phyloP scores from a whole-genome alignment of 2,797 vertebrate genomes.

The Austrolebias charrua region DNA sequence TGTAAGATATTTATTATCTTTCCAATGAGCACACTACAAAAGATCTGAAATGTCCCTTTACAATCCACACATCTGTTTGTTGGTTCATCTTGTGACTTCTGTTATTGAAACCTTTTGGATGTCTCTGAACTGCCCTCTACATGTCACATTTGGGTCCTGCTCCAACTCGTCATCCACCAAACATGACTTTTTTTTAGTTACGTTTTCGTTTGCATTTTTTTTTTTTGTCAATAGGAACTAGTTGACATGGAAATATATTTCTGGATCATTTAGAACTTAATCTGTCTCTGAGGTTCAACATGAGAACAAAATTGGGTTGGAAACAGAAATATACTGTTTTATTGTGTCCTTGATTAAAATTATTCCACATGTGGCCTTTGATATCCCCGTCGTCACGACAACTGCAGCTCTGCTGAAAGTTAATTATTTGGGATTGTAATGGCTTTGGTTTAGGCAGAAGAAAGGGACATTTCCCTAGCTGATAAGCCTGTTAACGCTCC shows the following conservation, averaged over 20 bases:
- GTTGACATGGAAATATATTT: background rate
- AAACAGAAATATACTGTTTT: background rate
- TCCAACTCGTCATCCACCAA: background rate
- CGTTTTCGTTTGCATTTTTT: background rate
- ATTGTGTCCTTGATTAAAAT: constrained; percentile 37
- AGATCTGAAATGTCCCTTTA: too few species aligned
- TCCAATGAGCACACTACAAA: too few species aligned
- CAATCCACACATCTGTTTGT: too few species aligned
- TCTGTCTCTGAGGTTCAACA: background rate
- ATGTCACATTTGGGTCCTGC: too few species aligned
- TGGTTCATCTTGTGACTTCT: too few species aligned
- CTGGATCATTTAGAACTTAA: background rate
- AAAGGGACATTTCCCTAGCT: constrained; percentile 76
- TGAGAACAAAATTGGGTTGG: constrained; percentile 1
- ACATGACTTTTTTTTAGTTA: background rate
- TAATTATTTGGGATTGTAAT: constrained; percentile 86
- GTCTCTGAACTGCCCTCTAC: too few species aligned
- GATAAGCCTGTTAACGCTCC: constrained; percentile 74
- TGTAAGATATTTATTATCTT: too few species aligned
- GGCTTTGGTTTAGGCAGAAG: constrained; percentile 76
- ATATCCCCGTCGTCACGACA: constrained; percentile 56
- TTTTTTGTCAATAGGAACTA: background rate
- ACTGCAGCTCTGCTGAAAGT: constrained; percentile 69
- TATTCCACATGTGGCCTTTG: constrained; percentile 64
- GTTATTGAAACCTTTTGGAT: too few species aligned